phyloP scores from a whole-genome alignment of 2,797 vertebrate species.

The Onychomys torridus region DNA sequence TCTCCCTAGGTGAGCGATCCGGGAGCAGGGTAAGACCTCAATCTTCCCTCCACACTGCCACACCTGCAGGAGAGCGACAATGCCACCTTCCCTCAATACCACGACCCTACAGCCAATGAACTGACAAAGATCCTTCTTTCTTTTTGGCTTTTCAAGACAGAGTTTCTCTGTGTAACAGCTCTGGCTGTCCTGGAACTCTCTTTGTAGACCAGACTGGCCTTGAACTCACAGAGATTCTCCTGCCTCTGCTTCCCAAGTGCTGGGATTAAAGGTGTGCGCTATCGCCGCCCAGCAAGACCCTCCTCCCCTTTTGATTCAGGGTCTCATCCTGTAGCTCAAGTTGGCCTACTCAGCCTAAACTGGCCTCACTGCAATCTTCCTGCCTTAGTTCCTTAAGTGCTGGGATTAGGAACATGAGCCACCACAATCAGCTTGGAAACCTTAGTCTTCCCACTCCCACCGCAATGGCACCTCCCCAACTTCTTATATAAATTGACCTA shows the following conservation, averaged over 20 bases:
- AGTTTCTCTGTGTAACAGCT: no score
- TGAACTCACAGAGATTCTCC: no score
- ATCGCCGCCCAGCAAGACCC: no score
- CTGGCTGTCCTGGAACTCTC: no score
- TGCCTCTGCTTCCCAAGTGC: no score
- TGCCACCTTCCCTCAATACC: not conserved
- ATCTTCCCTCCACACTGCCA: slow-evolving; percentile 86
- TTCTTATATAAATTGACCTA: not conserved
- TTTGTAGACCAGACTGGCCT: no score
- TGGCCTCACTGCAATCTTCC: not conserved
- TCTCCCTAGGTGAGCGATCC: slow-evolving; percentile 82
- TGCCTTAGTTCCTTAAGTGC: not conserved
- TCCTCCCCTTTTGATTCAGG: no score
- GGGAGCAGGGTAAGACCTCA: slow-evolving; percentile 83
- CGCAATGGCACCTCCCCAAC: not conserved
- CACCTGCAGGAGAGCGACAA: slow-evolving; percentile 58
- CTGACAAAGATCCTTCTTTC: no score
- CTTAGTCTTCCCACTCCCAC: not conserved
- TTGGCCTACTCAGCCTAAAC: not conserved
- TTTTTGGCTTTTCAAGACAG: no score
- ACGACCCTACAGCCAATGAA: not conserved
- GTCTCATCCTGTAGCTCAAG: not conserved
- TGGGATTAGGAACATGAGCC: not conserved
- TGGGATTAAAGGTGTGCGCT: no score
- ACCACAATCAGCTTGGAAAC: not conserved